Evolutionary conservation across 2,797 vertebrate genomes (phyloP), one percentile per base, ranked within the genome.

Genomic region (Valencia hispanica): DNA sequence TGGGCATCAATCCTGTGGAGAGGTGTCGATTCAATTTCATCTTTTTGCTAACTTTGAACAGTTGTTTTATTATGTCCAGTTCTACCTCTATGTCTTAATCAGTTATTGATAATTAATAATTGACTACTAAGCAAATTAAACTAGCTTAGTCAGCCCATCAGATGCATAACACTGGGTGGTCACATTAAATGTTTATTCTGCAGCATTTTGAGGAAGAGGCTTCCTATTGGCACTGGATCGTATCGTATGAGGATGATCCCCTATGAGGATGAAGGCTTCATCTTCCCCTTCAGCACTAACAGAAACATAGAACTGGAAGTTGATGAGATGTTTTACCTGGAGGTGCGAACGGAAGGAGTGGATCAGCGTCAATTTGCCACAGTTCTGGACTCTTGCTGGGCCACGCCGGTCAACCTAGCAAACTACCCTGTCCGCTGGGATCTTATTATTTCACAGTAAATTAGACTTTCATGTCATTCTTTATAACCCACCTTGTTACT

Each of bases 341-440:
- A 89, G 27, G 89, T 95, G 70, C 51, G 22, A 10, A 81, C 93
- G 39, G 85, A 85, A 1, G 93, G 89, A 34, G 53, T 90, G 0
- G 86, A 92, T 72, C 32, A 20, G 17, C 74, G 5, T 0, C 94
- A 90, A 71, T 85, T 95, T 25, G 84, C 92, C 57, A 84, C 78
- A 10, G 68, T 94, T 25, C 30, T 95, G 55, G 91, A 93, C 22
- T 85, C 79, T 2, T 96, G 94, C 36, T 96, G 94, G 95, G 93
- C 94, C 2, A 95, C 94, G 0, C 94, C 95, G 0, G 48, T 88
- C 11, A 89, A 90, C 22, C 0, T 78, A 0, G 1, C 84, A 0
- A 68, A 53, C 76, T 77, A 79, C 72, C 63, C 53, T 0, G 66
- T 91, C 65, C 89, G 65, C 70, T 80, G 93, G 93, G 81, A 94